These are phyloP conservation scores for Agapornis canus DNA, from an alignment of 2,797 vertebrate genomes.

Conservation along the genomic window DNA sequence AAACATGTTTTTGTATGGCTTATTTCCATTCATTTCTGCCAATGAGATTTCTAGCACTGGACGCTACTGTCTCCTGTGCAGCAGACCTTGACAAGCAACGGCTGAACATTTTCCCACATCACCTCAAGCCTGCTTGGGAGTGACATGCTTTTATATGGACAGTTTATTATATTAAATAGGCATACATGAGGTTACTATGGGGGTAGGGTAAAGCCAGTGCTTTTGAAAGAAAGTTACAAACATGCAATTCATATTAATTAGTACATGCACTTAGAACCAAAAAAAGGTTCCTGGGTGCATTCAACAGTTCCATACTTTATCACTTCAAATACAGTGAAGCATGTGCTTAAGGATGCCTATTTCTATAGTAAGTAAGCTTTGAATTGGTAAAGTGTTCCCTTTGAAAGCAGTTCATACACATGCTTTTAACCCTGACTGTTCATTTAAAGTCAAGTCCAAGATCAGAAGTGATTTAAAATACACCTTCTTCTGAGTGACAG, in stretches of 20 bases:
- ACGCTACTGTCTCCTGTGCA: neutral
- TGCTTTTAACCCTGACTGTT: neutral
- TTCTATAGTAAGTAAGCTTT: neutral
- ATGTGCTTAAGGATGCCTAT: neutral
- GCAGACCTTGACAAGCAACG: neutral
- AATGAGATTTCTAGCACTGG: neutral
- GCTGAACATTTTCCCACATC: constrained; percentile 14
- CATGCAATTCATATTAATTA: neutral
- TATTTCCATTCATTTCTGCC: neutral
- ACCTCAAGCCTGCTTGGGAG: neutral
- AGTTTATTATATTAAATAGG: neutral
- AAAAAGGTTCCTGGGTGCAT: neutral
- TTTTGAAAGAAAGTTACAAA: neutral
- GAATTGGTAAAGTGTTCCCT: neutral
- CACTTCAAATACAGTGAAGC: neutral
- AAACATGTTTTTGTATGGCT: neutral
- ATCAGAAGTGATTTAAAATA: neutral
- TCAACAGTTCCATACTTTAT: neutral
- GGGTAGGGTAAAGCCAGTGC: neutral
- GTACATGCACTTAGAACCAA: neutral
- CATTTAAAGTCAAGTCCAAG: neutral
- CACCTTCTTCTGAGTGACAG: neutral
- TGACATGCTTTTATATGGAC: neutral
- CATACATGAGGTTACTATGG: neutral
- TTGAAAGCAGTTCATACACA: neutral